Evolutionary conservation across 2,888 invertebrate genomes (phyloP), one percentile per base, ranked within the genome.

Genomic region (Drosophila bunnanda): DNA sequence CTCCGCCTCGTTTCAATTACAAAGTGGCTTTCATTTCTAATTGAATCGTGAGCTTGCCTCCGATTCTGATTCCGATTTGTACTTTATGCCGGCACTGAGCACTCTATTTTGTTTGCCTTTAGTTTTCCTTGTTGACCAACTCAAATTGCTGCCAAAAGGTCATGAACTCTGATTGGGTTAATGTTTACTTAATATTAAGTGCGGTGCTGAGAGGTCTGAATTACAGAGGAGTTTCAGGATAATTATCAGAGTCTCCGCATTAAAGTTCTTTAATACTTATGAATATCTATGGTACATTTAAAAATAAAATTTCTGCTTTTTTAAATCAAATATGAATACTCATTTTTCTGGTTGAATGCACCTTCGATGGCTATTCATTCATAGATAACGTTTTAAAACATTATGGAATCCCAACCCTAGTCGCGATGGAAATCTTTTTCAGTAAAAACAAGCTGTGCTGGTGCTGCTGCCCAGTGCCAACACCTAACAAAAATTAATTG

Each of bases 21-120:
- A 88, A 89, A 89, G 84, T 86, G 84, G 88, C 86, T 86, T 90
- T 86, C 70, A 71, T 74, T 79, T 78, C 81, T 87, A 89, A 89
- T 90, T 88, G 86, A 89, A 90, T 80, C 81, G 78, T 69, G 75
- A 79, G 79, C 76, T 70, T 43, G 38, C 50, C 52, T 58, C 66
- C 66, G 44, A 60, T 44, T 44, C 0, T 25, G 44, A 46, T 55
- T 62, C 58, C 20, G 46, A 54, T 28, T 76, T 28, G 65, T 73
- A 58, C 54, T 72, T 58, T 58, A 73, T 73, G 41, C 66, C 69
- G 38, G 43, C 30, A 32, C 70, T 53, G 62, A 57, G 67, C 73
- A 60, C 76, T 66, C 65, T 48, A 50, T 38, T 54, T 32, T 44
- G 43, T 72, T 60, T 53, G 52, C 52, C 17, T 38, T 48, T 52